Conservation (phyloP, 2,888 invertebrate genomes). For the Rhorus exstirpatorius region DNA sequence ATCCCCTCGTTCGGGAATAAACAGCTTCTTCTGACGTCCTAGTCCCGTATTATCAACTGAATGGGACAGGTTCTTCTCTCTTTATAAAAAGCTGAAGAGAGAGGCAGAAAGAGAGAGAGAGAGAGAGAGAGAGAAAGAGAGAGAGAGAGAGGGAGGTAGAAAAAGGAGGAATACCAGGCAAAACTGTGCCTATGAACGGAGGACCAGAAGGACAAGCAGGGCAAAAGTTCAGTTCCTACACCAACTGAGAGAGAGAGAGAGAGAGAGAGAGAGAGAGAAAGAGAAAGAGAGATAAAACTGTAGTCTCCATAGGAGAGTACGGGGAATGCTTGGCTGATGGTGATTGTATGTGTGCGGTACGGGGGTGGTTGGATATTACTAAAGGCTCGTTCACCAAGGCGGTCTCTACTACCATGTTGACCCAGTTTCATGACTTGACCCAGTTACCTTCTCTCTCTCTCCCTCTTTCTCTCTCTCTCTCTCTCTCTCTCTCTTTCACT, state of each 20-base stretch:
- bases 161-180: not conserved
- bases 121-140: not conserved
- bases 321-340: slow-evolving; percentile 53
- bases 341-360: slow-evolving; percentile 37
- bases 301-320: slow-evolving; percentile 20
- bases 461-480: not conserved
- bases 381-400: slow-evolving; percentile 51
- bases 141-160: not conserved
- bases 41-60: slow-evolving; percentile 40
- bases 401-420: slow-evolving; percentile 51
- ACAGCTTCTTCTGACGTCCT: slow-evolving; percentile 30
- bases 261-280: not conserved
- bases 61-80: slow-evolving; percentile 30
- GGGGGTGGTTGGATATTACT: slow-evolving; percentile 60
- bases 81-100: not conserved
- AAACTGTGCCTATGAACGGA: slow-evolving; percentile 25
- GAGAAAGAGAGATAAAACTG: slow-evolving; percentile 12
- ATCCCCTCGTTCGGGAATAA: not conserved
- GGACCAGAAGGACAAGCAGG: slow-evolving; percentile 37
- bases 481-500: slow-evolving; percentile 2
- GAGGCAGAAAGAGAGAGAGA: not conserved
- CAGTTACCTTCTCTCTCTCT: slow-evolving; percentile 43
- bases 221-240: slow-evolving; percentile 46
- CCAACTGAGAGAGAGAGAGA: slow-evolving; percentile 1
- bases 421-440: slow-evolving; percentile 66